phyloP scores from a whole-genome alignment of 2,113 vertebrate genomes.

The Anoura caudifer region DNA sequence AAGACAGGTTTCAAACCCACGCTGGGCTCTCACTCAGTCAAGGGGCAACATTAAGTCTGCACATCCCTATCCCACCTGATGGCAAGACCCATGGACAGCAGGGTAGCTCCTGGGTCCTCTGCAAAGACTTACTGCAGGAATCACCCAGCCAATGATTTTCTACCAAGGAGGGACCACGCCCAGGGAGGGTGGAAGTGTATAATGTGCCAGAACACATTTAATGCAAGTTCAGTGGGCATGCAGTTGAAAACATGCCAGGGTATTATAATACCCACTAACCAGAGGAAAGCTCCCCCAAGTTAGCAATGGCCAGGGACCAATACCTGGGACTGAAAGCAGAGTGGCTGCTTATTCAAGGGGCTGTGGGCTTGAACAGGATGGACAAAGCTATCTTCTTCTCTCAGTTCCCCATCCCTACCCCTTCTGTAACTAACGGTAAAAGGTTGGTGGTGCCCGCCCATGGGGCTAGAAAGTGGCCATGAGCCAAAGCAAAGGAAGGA shows the following conservation, averaged over 20 bases:
- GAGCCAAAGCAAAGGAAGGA: background rate
- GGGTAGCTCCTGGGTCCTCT: background rate
- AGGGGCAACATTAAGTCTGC: background rate
- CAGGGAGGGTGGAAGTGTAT: background rate
- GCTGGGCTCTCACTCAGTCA: background rate
- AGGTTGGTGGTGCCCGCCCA: background rate
- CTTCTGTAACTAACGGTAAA: background rate
- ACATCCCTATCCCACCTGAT: background rate
- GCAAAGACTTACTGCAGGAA: background rate
- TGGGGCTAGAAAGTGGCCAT: background rate
- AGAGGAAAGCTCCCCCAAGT: background rate
- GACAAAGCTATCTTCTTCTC: background rate
- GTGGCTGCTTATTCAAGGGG: too few relatives aligned
- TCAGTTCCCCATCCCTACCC: background rate
- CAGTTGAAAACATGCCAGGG: background rate
- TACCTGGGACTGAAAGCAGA: background rate
- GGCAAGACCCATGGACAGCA: background rate
- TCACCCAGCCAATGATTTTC: background rate
- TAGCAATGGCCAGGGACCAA: background rate
- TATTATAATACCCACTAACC: background rate
- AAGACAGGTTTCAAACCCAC: background rate
- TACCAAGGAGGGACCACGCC: background rate
- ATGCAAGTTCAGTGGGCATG: background rate
- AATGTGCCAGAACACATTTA: background rate
- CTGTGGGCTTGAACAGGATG: background rate